Evolutionary conservation across 1,140 invertebrate genomes (phyloP).

Genomic region (Matsumurasca onukii): DNA sequence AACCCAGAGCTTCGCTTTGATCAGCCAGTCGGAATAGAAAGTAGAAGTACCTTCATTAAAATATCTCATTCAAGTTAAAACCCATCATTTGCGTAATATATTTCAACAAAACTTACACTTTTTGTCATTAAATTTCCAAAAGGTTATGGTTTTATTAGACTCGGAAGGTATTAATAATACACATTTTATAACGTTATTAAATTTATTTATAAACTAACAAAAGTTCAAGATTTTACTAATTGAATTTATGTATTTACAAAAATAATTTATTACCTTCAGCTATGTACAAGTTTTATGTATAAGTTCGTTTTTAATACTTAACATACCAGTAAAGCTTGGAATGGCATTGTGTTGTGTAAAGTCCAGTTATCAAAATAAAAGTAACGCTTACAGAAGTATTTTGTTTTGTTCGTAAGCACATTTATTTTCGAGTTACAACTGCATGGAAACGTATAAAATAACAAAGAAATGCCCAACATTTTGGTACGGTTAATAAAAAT

Average conservation of each 20-base stretch:
- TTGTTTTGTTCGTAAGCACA: neutral
- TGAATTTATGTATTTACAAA: constrained; percentile 4
- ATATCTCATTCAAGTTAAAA: no score
- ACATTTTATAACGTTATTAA: no score
- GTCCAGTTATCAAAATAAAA: neutral
- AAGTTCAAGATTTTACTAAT: no score
- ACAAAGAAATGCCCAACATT: neutral
- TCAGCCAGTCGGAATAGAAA: no score
- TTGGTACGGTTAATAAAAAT: neutral
- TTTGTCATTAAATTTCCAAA: no score
- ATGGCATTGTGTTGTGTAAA: neutral
- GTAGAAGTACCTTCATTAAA: no score
- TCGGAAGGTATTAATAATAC: no score
- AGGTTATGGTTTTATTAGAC: no score
- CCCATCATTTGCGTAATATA: no score
- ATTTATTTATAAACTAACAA: no score
- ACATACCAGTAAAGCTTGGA: constrained; percentile 10
- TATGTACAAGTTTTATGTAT: constrained; percentile 9
- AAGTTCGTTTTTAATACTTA: neutral
- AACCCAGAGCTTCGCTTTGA: no score
- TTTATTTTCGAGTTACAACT: neutral
- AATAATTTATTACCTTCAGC: constrained; percentile 22
- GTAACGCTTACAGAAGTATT: neutral
- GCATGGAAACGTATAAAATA: neutral
- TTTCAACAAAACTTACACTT: no score